These are phyloP conservation scores for Neoitamus cyanurus DNA, from an alignment of 2,888 invertebrate species.

Conservation along the genomic window DNA sequence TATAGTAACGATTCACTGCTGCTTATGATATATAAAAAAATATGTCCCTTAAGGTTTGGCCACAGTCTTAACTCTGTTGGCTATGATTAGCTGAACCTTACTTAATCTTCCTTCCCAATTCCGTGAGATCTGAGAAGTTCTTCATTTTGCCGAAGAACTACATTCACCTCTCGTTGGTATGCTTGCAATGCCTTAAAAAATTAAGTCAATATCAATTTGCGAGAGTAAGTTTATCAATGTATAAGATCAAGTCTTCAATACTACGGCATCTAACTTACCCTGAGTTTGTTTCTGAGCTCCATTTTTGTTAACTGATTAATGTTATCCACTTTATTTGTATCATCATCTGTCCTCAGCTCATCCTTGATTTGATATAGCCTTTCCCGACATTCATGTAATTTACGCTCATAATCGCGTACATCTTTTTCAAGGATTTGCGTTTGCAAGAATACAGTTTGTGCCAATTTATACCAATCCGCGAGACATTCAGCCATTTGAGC, in stretches of 20 bases:
- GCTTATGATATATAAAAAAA: not conserved
- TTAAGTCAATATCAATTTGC: too few species aligned
- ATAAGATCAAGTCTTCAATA: too few species aligned
- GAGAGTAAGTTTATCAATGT: too few species aligned
- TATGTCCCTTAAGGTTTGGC: not conserved
- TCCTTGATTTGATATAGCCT: constrained; percentile 61
- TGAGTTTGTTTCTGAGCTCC: constrained; percentile 60
- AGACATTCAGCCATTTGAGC: constrained; percentile 81
- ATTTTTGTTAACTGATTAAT: constrained; percentile 61
- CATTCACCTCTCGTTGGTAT: constrained; percentile 61
- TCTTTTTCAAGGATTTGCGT: constrained; percentile 81
- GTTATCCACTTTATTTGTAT: constrained; percentile 58
- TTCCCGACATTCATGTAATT: constrained; percentile 61
- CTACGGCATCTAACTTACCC: constrained; percentile 53
- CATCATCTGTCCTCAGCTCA: constrained; percentile 60
- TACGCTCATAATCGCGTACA: constrained; percentile 62
- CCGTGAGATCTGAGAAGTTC: constrained; percentile 54
- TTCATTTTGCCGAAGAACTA: constrained; percentile 61
- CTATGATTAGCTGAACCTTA: not conserved
- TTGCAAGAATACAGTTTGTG: constrained; percentile 86
- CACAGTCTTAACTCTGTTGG: not conserved
- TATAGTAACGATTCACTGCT: not conserved
- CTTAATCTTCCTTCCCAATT: constrained; percentile 4
- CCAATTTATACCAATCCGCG: constrained; percentile 90
- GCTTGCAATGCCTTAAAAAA: constrained; percentile 60